Percentiles rank a stretch among this genome's conserved stretches.
Conservation (phyloP, 2,113 vertebrate genomes). For the Recurvirostra avosetta region DNA sequence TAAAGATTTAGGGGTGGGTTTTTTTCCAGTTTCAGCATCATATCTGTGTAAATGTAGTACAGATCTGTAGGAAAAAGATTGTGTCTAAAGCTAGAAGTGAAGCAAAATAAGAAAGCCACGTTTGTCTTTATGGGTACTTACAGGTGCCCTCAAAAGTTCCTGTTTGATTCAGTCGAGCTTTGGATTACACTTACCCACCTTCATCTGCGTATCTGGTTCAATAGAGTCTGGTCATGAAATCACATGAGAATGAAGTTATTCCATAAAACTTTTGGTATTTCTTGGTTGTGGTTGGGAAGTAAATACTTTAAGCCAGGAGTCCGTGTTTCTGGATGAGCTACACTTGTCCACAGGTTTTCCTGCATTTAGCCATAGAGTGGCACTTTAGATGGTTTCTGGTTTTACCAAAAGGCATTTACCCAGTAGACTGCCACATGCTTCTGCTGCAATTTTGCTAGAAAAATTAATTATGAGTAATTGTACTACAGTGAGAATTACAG, state of each 20-base stretch:
- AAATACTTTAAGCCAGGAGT: neutral
- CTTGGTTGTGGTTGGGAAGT: neutral
- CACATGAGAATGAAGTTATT: neutral
- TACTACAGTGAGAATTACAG: neutral
- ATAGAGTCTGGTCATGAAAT: neutral
- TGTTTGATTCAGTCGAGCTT: neutral
- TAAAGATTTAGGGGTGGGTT: neutral
- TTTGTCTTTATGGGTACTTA: neutral
- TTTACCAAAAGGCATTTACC: neutral
- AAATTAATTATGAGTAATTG: neutral
- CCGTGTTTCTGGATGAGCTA: neutral
- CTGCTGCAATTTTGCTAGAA: neutral
- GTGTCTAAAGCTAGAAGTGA: neutral
- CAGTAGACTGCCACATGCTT: neutral
- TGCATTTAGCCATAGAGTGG: neutral
- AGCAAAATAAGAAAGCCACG: neutral
- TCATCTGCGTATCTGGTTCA: neutral
- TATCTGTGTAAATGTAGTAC: neutral
- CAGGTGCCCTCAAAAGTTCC: neutral
- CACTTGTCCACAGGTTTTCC: neutral
- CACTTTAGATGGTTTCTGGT: neutral
- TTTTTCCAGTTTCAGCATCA: neutral
- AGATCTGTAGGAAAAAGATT: neutral
- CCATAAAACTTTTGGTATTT: neutral
- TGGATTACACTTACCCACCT: neutral